These are phyloP conservation scores for Neopelma chrysocephalum DNA, from an alignment of 2,797 vertebrate species.

Conservation along the genomic window DNA sequence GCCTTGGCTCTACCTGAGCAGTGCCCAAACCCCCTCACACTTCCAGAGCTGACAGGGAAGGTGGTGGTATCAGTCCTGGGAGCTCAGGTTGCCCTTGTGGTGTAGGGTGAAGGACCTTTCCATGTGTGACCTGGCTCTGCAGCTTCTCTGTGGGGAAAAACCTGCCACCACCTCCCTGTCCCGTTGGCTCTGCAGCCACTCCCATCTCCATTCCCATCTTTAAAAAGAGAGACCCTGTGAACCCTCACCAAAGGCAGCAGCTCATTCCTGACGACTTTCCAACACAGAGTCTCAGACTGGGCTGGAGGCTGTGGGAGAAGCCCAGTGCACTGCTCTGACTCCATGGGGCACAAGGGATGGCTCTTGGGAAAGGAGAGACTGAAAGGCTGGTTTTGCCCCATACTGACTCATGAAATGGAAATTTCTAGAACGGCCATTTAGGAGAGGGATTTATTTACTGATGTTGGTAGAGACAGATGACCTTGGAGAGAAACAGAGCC, in stretches of 20 bases:
- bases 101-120: not conserved
- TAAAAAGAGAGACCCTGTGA: rapidly evolving
- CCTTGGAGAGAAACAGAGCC: not conserved
- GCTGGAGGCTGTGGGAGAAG: not conserved
- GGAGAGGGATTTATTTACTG: not conserved
- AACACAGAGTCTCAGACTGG: not conserved
- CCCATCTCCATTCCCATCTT: not conserved
- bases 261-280: not conserved
- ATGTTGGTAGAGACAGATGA: not conserved
- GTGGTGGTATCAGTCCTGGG: not conserved
- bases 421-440: rapidly evolving
- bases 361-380: too few species aligned
- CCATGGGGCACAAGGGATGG: rapidly evolving
- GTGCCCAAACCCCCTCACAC: rapidly evolving
- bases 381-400: rapidly evolving
- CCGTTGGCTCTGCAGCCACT: not conserved
- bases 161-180: not conserved
- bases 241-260: not conserved
- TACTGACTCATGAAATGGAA: not conserved
- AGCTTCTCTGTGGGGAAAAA: not conserved
- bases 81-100: rapidly evolving
- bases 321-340: not conserved
- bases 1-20: not conserved
- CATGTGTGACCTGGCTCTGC: not conserved
- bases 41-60: not conserved